These are phyloP conservation scores for Drosophila carrolli DNA, from an alignment of 1,140 invertebrate species.

Conservation along the genomic window DNA sequence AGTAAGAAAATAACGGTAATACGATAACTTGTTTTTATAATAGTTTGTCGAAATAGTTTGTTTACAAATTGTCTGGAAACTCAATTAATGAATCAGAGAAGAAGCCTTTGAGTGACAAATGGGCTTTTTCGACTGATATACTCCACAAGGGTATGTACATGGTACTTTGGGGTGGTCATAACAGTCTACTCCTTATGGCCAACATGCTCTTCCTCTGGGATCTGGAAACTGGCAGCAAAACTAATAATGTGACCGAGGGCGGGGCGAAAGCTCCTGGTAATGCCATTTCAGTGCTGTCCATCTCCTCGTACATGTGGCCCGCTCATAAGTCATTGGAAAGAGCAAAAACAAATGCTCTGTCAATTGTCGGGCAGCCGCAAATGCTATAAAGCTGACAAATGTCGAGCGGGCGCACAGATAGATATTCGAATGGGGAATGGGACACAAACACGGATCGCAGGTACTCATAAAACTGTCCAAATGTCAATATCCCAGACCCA, in stretches of 20 bases:
- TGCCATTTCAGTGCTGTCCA: slow-evolving; percentile 25
- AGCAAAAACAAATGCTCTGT: slow-evolving; percentile 68
- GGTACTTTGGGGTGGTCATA: slow-evolving; percentile 7
- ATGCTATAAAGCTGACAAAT: slow-evolving; percentile 80
- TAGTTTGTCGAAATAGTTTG: too few species aligned
- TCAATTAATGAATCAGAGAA: neutral
- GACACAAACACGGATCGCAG: slow-evolving; percentile 63
- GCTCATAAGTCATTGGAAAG: slow-evolving; percentile 62
- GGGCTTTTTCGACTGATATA: neutral
- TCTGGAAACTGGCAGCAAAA: slow-evolving; percentile 8
- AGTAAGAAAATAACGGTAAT: neutral
- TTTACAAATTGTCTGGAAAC: neutral
- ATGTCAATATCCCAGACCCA: slow-evolving; percentile 69
- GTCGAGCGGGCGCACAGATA: slow-evolving; percentile 58
- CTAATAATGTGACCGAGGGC: slow-evolving; percentile 33
- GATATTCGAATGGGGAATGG: slow-evolving; percentile 11
- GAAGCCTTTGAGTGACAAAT: neutral
- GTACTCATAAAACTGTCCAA: slow-evolving; percentile 80
- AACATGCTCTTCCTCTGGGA: slow-evolving; percentile 10
- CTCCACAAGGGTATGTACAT: neutral
- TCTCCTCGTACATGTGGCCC: neutral
- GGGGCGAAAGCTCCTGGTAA: slow-evolving; percentile 13
- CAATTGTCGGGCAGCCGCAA: slow-evolving; percentile 75
- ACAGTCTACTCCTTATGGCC: neutral
- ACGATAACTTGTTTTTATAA: too few species aligned